phyloP scores from a whole-genome alignment of 2,113 vertebrate species.

The Hystrix brachyura region DNA sequence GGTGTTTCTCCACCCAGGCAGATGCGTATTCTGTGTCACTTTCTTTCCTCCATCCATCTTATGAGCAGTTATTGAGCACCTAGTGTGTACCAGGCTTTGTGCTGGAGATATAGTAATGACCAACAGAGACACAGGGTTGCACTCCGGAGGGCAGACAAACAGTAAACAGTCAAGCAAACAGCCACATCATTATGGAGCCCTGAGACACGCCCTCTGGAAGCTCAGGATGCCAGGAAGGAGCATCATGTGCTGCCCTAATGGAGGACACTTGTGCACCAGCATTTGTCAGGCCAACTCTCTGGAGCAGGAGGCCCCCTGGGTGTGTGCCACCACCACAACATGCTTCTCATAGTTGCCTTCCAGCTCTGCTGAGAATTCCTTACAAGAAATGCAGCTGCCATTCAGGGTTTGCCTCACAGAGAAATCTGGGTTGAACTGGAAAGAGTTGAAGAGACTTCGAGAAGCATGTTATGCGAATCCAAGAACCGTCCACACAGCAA shows the following conservation, averaged over 20 bases:
- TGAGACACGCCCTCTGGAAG: neutral
- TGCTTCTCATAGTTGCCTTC: conserved; percentile 29
- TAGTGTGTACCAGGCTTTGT: neutral
- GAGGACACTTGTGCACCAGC: conserved; percentile 43
- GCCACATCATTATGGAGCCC: neutral
- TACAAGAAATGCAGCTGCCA: conserved; percentile 58
- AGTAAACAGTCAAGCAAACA: neutral
- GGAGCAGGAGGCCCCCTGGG: neutral
- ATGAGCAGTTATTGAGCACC: neutral
- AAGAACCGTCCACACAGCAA: neutral
- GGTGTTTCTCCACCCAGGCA: neutral
- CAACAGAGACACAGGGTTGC: neutral
- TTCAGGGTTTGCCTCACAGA: neutral
- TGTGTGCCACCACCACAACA: neutral
- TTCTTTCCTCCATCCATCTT: neutral
- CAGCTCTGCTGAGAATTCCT: conserved; percentile 12
- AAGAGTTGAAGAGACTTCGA: conserved; percentile 28
- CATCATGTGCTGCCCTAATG: neutral
- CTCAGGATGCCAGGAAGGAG: neutral
- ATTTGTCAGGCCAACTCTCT: conserved; percentile 61
- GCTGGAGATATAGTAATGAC: neutral
- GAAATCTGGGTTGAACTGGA: neutral
- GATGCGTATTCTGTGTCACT: neutral
- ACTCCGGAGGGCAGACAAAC: neutral
- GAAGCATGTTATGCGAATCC: neutral